These are phyloP conservation scores for Peromyscus polionotus DNA, from an alignment of 2,113 vertebrate species.

Conservation along the genomic window DNA sequence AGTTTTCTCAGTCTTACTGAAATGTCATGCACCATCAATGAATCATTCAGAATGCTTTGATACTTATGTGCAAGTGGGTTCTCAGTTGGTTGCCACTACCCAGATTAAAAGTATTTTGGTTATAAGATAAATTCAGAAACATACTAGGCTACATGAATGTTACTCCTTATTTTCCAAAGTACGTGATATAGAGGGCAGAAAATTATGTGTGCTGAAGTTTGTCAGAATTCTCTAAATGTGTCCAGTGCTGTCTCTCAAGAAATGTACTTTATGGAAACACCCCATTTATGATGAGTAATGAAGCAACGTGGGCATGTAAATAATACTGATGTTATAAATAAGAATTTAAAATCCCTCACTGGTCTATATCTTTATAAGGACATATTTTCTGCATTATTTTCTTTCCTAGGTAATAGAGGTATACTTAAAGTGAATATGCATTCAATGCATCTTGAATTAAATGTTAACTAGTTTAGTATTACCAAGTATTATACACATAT, in stretches of 20 bases:
- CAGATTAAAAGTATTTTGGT: background rate
- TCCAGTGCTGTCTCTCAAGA: background rate
- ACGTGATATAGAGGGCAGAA: background rate
- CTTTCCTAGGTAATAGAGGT: background rate
- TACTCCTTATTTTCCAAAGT: background rate
- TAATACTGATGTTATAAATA: slow-evolving; percentile 15
- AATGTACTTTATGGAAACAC: background rate
- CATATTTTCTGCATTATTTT: background rate
- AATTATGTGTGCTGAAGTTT: background rate
- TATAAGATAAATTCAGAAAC: slow-evolving; percentile 18
- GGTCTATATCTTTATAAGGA: background rate
- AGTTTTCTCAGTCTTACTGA: background rate
- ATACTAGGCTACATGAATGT: background rate
- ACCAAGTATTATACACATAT: background rate
- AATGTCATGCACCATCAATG: background rate
- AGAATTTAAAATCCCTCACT: background rate
- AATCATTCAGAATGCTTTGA: slow-evolving; percentile 4
- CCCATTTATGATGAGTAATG: background rate
- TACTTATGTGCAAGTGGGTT: background rate
- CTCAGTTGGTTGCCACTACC: background rate
- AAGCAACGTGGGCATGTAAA: background rate
- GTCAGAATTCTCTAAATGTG: background rate
- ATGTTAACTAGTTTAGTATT: slow-evolving; percentile 10
- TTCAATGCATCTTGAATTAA: background rate
- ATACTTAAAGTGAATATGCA: background rate